Conservation (phyloP, 2,113 vertebrate species). For the Indicator maculatus region DNA sequence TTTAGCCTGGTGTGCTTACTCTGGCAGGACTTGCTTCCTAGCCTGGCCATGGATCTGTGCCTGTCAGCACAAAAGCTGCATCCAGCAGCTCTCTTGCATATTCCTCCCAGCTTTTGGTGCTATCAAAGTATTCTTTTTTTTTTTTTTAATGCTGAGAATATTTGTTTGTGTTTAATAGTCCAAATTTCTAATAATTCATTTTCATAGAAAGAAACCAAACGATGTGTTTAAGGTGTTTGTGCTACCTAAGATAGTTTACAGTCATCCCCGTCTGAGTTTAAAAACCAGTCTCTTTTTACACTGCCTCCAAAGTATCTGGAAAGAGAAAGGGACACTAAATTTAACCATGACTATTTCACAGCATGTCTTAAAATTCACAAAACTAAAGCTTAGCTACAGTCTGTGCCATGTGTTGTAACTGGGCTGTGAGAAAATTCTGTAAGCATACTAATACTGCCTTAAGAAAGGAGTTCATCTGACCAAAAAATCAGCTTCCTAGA, state of each 20-base stretch:
- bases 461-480: neutral
- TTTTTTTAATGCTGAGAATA: neutral
- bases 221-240: neutral
- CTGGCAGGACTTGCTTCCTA: neutral
- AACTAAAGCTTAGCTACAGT: neutral
- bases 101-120: neutral
- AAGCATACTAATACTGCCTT: neutral
- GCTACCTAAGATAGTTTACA: neutral
- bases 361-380: neutral
- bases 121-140: neutral
- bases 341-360: neutral
- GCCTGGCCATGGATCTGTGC: neutral
- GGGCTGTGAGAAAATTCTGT: neutral
- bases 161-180: neutral
- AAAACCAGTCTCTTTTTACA: neutral
- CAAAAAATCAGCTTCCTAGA: neutral
- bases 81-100: neutral
- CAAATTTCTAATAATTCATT: neutral
- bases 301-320: neutral
- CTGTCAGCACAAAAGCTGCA: neutral
- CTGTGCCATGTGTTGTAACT: neutral
- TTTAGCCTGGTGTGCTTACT: fast-evolving
- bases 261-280: neutral
- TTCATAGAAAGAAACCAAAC: neutral
- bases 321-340: neutral